Conservation (phyloP, 2,888 invertebrate genomes). For the Cantharis lateralis region DNA sequence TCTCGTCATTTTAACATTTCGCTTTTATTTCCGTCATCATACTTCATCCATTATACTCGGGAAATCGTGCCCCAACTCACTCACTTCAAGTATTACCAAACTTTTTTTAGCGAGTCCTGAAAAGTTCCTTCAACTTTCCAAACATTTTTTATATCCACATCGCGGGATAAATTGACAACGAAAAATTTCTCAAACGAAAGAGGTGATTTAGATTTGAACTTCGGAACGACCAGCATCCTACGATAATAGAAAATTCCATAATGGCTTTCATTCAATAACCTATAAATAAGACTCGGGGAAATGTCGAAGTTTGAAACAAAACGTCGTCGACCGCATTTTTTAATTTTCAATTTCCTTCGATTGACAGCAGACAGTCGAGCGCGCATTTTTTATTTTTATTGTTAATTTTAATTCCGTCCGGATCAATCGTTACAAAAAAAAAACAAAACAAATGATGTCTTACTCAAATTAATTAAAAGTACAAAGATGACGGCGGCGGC, state of each 20-base stretch:
- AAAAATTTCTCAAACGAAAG: not conserved
- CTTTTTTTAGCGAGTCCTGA: not conserved
- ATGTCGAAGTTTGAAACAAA: not conserved
- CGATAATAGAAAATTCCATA: not conserved
- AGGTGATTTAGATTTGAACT: conserved; percentile 2
- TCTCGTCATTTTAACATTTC: not conserved
- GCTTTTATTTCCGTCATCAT: not conserved
- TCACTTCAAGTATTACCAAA: not conserved
- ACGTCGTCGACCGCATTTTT: not conserved
- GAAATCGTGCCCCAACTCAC: not conserved
- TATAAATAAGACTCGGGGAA: not conserved
- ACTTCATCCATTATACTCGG: not conserved
- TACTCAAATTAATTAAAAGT: not conserved
- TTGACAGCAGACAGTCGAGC: not conserved
- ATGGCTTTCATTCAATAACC: not conserved
- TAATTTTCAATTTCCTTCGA: not conserved
- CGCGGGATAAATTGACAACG: not conserved
- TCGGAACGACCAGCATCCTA: not conserved
- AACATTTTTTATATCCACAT: not conserved
- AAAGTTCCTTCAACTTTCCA: not conserved
- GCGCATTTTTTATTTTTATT: not conserved
- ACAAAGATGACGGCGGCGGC: not conserved
- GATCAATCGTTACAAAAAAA: not conserved
- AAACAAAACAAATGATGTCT: not conserved
- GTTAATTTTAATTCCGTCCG: not conserved